These are phyloP conservation scores for Erebia aethiops DNA, from an alignment of 2,888 invertebrate species.

Conservation along the genomic window DNA sequence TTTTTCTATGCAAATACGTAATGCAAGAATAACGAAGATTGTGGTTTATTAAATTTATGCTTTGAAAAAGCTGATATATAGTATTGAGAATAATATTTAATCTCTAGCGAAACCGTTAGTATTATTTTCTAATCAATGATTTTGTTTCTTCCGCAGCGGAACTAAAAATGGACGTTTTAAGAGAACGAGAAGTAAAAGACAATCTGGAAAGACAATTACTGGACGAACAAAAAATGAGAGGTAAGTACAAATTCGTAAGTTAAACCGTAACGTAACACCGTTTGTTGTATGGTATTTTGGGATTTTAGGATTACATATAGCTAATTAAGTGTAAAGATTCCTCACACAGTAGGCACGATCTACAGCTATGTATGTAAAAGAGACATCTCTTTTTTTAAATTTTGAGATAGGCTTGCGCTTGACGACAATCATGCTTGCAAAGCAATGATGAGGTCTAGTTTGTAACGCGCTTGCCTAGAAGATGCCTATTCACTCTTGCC, in stretches of 20 bases:
- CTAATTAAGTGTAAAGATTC: too few relatives aligned
- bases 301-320: too few relatives aligned
- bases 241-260: constrained; percentile 83
- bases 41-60: neutral
- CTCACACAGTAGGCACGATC: neutral
- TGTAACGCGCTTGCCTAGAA: too few relatives aligned
- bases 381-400: too few relatives aligned
- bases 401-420: too few relatives aligned
- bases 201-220: constrained; percentile 95
- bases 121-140: constrained; percentile 35
- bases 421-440: too few relatives aligned
- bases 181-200: constrained; percentile 96
- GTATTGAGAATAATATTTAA: too few relatives aligned
- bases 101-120: constrained; percentile 31
- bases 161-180: constrained; percentile 96
- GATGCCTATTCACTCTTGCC: too few relatives aligned
- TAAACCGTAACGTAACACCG: too few relatives aligned
- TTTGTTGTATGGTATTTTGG: too few relatives aligned
- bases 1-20: neutral
- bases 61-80: too few relatives aligned
- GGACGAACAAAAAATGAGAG: constrained; percentile 97
- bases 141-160: constrained; percentile 89
- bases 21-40: neutral
- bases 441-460: too few relatives aligned
- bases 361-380: neutral